Percentiles rank a stretch among this genome's conserved stretches.
Evolutionary conservation across 2,888 invertebrate genomes (phyloP).

Genomic region (Zelleria hepariella): DNA sequence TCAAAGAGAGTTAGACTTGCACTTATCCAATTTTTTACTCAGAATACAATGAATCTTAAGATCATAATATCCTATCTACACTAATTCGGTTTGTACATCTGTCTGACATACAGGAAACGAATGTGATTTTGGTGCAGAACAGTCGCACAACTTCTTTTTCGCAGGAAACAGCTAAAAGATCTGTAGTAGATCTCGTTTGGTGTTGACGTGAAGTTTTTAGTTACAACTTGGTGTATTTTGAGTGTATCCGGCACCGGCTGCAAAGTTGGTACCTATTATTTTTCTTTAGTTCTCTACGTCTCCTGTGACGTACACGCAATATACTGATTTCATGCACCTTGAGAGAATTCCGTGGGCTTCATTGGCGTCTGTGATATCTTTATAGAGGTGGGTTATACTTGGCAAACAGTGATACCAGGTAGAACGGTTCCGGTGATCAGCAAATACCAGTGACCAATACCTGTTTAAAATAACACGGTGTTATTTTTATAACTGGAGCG

Average conservation of each 20-base stretch:
- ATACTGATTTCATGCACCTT: background rate
- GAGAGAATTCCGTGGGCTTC: background rate
- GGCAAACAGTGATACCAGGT: too few relatives aligned
- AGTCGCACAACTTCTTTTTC: background rate
- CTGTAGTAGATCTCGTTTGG: background rate
- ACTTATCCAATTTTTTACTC: too few relatives aligned
- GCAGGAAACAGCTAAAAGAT: background rate
- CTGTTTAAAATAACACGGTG: too few relatives aligned
- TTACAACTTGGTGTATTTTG: background rate
- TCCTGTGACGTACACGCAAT: background rate
- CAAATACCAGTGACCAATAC: too few relatives aligned
- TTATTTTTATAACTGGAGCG: too few relatives aligned
- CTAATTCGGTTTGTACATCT: background rate
- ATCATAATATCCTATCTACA: too few relatives aligned
- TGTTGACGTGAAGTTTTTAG: background rate
- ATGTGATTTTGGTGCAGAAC: background rate
- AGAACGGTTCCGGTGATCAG: too few relatives aligned
- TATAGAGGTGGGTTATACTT: too few relatives aligned
- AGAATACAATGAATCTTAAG: too few relatives aligned
- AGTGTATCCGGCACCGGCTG: background rate
- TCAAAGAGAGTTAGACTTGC: too few relatives aligned
- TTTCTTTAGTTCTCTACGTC: background rate
- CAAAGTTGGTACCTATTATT: background rate
- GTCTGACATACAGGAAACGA: background rate
- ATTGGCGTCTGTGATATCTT: background rate